Base-by-base conservation (phyloP, 1,140 invertebrate species). In the Cydia pomonella region DNA sequence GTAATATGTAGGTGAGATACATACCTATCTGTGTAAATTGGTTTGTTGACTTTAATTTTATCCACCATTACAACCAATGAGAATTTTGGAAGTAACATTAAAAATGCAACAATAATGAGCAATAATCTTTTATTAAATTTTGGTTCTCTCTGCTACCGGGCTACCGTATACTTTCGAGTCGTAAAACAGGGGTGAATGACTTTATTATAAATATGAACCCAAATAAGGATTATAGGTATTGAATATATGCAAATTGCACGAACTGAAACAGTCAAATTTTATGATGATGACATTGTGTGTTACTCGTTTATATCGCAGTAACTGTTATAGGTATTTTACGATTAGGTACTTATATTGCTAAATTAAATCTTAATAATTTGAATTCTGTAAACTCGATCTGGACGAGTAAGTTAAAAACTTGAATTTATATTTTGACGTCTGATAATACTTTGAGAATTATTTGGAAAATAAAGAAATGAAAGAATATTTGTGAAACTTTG, bases 181-280 rank as follows among this genome's bases (percentile, higher is more conserved):
- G 53, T 59, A 59, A 59, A 59, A 59, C 53, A 59, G 53, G n/a
- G 53, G 53, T 59, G 53, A 59, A 59, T 59, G 53, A 59, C 53
- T 23, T 59, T 59, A 59, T 59, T 59, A 12, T 59, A 59, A 59
- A 10, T 59, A 59, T 23, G 9, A 23, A 59, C 53, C 21, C 53
- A 59, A 59, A 59, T 21, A 59, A 59, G 53, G 53, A 59, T 59
- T 59, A 23, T 59, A 23, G 33, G 33, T 38, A 38, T 53, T 53
- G 18, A 53, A 53, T n/a, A n/a, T n/a, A n/a, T n/a, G n/a, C n/a
- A n/a, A 7, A 18, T 53, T 9, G 50, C 16, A 53, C 18, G 6
- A 18, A 18, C 50, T 53, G 50, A 18, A 18, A 53, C 50, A 5
- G 9, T 23, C 6, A 59, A 21, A 18, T 59, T 59, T 59, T 59